Conservation (phyloP, 2,113 vertebrate genomes). For the Bucco capensis region DNA sequence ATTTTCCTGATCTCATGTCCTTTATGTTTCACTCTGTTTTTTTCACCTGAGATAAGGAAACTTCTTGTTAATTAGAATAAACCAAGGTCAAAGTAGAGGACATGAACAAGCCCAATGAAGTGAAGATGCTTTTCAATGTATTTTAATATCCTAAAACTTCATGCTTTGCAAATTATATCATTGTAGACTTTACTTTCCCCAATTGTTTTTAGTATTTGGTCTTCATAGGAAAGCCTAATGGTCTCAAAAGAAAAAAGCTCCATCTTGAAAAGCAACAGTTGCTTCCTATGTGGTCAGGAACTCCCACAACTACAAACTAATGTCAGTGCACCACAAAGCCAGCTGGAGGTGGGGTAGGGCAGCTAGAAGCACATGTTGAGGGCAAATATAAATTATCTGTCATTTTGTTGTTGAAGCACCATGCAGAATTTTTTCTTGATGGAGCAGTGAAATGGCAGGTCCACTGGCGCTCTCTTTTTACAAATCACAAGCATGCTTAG, state of each 20-base stretch:
- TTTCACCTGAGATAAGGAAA: neutral
- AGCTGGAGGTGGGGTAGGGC: neutral
- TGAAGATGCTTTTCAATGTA: neutral
- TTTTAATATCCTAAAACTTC: neutral
- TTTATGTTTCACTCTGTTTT: neutral
- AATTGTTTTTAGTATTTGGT: neutral
- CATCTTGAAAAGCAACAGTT: neutral
- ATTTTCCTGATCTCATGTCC: neutral
- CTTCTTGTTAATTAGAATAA: neutral
- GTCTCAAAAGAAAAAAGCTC: neutral
- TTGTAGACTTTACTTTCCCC: neutral
- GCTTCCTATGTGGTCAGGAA: neutral
- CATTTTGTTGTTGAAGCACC: neutral
- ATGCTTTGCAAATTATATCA: neutral
- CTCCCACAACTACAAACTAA: neutral
- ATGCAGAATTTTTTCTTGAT: neutral
- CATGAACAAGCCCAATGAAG: neutral
- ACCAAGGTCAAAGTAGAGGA: neutral
- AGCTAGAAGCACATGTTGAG: neutral
- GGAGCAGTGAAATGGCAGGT: neutral
- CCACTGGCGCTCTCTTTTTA: neutral
- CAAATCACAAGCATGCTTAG: neutral
- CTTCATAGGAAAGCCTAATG: neutral
- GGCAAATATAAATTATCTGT: neutral
- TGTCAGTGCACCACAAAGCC: neutral